Evolutionary conservation across 2,797 vertebrate species (phyloP).

Genomic region (Myoxocephalus aenaeus): DNA sequence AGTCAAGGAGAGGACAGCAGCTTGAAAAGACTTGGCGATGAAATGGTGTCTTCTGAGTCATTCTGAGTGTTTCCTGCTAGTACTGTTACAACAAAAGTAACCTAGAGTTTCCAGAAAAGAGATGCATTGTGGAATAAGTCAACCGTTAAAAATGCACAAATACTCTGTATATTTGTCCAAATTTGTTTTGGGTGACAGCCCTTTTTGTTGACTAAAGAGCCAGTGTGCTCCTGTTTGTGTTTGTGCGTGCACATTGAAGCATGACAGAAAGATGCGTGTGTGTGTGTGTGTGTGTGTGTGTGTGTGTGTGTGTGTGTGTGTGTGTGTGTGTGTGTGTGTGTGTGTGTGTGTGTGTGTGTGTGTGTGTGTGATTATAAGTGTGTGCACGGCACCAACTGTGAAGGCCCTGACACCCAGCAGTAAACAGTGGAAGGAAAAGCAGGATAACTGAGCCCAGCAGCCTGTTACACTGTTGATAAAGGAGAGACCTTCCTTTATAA

Average conservation of each 20-base stretch:
- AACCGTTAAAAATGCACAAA: conserved; percentile 29
- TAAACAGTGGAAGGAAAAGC: conserved; percentile 39
- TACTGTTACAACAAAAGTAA: conserved; percentile 24
- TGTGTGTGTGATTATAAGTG: conserved; percentile 2
- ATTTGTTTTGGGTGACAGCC: conserved; percentile 31
- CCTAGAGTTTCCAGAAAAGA: conserved; percentile 14
- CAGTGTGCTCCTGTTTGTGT: neutral
- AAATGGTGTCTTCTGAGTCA: conserved; percentile 45
- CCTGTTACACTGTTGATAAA: conserved; percentile 58
- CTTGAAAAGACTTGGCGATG: conserved; percentile 35
- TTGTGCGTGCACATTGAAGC: conserved; percentile 1
- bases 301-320: neutral
- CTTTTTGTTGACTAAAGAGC: conserved; percentile 22
- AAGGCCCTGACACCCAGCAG: conserved; percentile 41
- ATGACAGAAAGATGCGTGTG: conserved; percentile 25
- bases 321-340: neutral
- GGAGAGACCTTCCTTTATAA: conserved; percentile 38
- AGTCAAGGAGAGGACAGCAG: conserved; percentile 71
- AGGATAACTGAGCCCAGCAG: conserved; percentile 45
- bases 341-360: neutral
- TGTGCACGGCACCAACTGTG: conserved; percentile 30
- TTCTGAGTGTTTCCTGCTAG: conserved; percentile 21
- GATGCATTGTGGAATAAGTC: conserved; percentile 24
- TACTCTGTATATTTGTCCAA: conserved; percentile 26
- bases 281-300: neutral